A percentile compares a stretch with the other conserved stretches of the same genome.
These are phyloP conservation scores for Brachionus manjavacas DNA, from an alignment of 1,140 invertebrate genomes.

Conservation along the genomic window DNA sequence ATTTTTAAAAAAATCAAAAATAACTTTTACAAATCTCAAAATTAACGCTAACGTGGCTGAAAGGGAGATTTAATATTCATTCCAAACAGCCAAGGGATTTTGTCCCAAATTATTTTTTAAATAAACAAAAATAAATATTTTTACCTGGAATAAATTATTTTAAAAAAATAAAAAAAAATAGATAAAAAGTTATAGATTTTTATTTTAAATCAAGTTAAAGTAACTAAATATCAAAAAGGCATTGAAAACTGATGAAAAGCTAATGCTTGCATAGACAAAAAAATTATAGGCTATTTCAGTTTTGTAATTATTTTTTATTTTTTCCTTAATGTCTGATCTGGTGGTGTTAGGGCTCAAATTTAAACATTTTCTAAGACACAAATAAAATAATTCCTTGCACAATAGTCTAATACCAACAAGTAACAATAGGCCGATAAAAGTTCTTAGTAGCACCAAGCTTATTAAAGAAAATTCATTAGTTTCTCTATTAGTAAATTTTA, in stretches of 20 bases:
- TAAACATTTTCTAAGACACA: neutral
- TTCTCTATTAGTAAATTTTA: neutral
- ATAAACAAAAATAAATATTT: too few species aligned
- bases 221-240: neutral
- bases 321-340: neutral
- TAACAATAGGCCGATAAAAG: neutral
- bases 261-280: conserved; percentile 5
- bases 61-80: too few species aligned
- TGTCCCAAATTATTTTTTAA: too few species aligned
- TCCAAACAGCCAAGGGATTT: too few species aligned
- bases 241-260: conserved; percentile 13
- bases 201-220: neutral
- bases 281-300: conserved; percentile 23
- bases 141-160: too few species aligned
- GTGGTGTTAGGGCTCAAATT: neutral
- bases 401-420: neutral
- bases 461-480: neutral
- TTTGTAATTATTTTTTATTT: conserved; percentile 16
- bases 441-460: neutral
- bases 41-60: too few species aligned
- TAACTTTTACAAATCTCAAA: too few species aligned
- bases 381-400: neutral
- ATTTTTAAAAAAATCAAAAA: too few species aligned
- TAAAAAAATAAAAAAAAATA: too few species aligned
- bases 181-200: neutral